Evolutionary conservation across 2,113 vertebrate species (phyloP).

Genomic region (Epinephelus cyanopodus): DNA sequence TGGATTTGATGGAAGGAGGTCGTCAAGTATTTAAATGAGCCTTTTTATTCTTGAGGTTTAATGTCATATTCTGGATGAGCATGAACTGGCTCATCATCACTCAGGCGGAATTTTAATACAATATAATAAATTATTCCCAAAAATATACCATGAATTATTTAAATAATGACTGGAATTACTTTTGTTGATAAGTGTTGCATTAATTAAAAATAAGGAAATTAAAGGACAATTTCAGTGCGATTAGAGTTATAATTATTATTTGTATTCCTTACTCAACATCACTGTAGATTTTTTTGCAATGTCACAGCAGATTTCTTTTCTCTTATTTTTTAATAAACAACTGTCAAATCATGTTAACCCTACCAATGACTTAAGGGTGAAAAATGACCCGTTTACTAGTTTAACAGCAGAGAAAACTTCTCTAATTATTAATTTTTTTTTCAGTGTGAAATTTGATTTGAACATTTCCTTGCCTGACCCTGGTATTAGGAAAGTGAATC

Average conservation of each 20-base stretch:
- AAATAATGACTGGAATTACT: slow-evolving; percentile 37
- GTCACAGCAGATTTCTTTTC: slow-evolving; percentile 12
- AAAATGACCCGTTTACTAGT: slow-evolving; percentile 1
- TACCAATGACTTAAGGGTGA: slow-evolving; percentile 1
- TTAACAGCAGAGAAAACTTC: slow-evolving; percentile 19
- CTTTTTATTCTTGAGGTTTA: slow-evolving; percentile 33
- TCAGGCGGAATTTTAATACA: slow-evolving; percentile 34
- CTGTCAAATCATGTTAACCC: slow-evolving; percentile 20
- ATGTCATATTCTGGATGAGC: not conserved
- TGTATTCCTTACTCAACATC: not conserved
- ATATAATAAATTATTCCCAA: slow-evolving; percentile 41
- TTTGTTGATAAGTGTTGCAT: slow-evolving; percentile 32
- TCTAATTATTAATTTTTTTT: not conserved
- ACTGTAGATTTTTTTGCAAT: not conserved
- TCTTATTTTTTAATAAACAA: slow-evolving; percentile 18
- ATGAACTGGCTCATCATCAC: slow-evolving; percentile 31
- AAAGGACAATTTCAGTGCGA: not conserved
- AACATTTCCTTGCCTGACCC: slow-evolving; percentile 9
- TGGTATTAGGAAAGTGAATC: not conserved
- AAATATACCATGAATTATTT: slow-evolving; percentile 45
- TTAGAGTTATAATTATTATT: not conserved
- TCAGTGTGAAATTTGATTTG: not conserved
- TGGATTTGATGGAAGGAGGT: slow-evolving; percentile 28
- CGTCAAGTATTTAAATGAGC: slow-evolving; percentile 40
- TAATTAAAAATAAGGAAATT: slow-evolving; percentile 30